Evolutionary conservation across 2,113 vertebrate genomes (phyloP).

Genomic region (Cromileptes altivelis): DNA sequence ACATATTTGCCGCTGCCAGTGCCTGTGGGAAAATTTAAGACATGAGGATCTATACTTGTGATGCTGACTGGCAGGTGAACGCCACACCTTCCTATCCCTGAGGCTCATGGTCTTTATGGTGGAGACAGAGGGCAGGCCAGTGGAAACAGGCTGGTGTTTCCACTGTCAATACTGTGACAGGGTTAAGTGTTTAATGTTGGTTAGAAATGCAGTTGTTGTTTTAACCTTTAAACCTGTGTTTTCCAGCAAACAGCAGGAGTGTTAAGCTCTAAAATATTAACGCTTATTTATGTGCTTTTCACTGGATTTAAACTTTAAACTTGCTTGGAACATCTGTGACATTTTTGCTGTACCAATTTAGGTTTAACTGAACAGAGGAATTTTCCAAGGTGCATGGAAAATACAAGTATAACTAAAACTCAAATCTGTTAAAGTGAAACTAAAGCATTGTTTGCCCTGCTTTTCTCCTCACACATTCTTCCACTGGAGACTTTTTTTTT

Average conservation of each 20-base stretch:
- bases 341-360: background rate
- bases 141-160: conserved; percentile 29
- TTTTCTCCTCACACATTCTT: background rate
- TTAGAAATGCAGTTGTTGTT: background rate
- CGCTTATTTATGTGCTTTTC: background rate
- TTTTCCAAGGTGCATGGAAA: background rate
- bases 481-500: background rate
- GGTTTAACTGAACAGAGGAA: background rate
- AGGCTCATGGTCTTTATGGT: conserved; percentile 29
- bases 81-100: conserved; percentile 19
- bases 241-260: background rate
- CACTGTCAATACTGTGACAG: background rate
- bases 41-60: conserved; percentile 55
- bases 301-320: background rate
- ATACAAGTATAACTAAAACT: background rate
- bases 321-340: background rate
- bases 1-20: background rate
- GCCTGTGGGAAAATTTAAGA: conserved; percentile 45
- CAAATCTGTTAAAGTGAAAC: background rate
- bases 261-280: background rate
- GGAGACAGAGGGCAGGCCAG: conserved; percentile 19
- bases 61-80: conserved; percentile 65
- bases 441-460: background rate
- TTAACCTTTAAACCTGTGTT: background rate
- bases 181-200: conserved; percentile 9